Evolutionary conservation across 2,888 invertebrate species (phyloP), one percentile per base, ranked within the genome.

Genomic region (Platycheirus rosarum): DNA sequence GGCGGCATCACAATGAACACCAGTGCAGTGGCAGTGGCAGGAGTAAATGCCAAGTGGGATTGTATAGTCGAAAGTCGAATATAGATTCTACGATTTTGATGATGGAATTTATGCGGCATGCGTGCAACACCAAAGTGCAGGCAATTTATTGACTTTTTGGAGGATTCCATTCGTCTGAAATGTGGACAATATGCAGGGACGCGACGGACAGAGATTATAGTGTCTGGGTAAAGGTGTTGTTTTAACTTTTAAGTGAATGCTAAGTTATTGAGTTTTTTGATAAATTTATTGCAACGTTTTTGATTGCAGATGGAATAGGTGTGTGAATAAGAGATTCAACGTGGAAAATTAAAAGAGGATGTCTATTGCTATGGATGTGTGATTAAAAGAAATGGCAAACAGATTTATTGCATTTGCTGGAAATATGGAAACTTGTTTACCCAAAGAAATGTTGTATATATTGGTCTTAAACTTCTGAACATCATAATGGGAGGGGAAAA

Each of bases 91-190:
- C 57, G 20, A 70, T 70, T 70, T 60, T 48, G 49, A 37, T 49
- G 32, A 42, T 49, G 60, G 70, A 70, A 70, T 70, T 70, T 70
- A 70, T 70, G 70, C 70, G 70, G 70, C 70, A 49, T 70, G 70
- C 70, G 48, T 69, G 69, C 48, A 57, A 60, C 60, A 29, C 29
- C 29, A 29, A 44, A 60, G 60, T 60, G 60, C 60, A 60, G 29
- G 35, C 37, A 48, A 69, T 69, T 69, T 69, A 69, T 69, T 69
- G 69, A 69, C 48, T 57, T 57, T 57, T 57, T 44, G 11, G 55
- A 60, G 18, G 48, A 57, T 57, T 55, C 46, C 32, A 53, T 55
- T 32, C 32, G 23, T 26, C 35, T 51, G 4, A 20, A 48, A 26
- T 1, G 2, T 32, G 26, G 11, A 14, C 44, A 18, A 32, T 7